Conservation (phyloP, 2,113 vertebrate species). For the Macquaria australasica region DNA sequence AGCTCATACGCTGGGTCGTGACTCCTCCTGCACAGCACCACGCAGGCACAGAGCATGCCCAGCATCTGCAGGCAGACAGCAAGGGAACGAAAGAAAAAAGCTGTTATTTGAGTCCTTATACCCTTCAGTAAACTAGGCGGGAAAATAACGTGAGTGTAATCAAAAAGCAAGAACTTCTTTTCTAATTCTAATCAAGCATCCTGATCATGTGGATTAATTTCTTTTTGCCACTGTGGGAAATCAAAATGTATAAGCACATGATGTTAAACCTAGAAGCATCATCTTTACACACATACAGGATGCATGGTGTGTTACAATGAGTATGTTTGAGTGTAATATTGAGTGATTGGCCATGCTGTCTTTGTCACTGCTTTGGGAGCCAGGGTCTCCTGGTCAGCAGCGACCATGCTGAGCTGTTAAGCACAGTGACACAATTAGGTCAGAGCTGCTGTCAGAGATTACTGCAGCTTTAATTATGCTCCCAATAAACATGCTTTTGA, state of each 20-base stretch:
- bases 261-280: neutral
- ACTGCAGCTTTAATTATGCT: conserved; percentile 21
- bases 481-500: neutral
- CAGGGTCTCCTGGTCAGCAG: conserved; percentile 9
- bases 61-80: conserved; percentile 88
- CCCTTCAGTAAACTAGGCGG: neutral
- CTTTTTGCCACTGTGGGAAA: neutral
- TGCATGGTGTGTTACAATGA: neutral
- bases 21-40: conserved; percentile 94
- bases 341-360: conserved; percentile 1
- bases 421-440: conserved; percentile 49
- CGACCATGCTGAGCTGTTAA: conserved; percentile 18
- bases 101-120: neutral
- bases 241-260: neutral
- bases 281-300: neutral
- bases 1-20: conserved; percentile 96
- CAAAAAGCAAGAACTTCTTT: neutral
- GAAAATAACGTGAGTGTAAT: neutral
- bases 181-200: neutral
- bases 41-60: conserved; percentile 97
- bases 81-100: neutral
- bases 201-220: neutral
- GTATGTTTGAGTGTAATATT: conserved; percentile 3
- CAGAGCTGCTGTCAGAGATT: conserved; percentile 30
- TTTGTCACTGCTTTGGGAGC: conserved; percentile 11